Percentiles rank a stretch among this genome's conserved stretches.
Evolutionary conservation across 2,888 invertebrate species (phyloP).

Genomic region (Acronicta psi): DNA sequence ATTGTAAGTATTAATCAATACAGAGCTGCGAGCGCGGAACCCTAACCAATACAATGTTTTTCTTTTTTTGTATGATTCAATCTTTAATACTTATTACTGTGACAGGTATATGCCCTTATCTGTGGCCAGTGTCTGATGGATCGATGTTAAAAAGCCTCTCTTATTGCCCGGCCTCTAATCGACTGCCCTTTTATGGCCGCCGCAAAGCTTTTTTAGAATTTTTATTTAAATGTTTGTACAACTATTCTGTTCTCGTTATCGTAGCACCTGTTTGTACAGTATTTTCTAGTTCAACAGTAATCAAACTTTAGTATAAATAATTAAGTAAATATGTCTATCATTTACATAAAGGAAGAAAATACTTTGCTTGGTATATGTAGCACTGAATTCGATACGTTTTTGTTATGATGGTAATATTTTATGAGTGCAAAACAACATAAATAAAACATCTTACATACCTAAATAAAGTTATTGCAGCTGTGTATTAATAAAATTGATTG

Average conservation of each 20-base stretch:
- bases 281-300: constrained; percentile 37
- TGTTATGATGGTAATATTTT: background rate
- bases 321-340: constrained; percentile 36
- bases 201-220: constrained; percentile 69
- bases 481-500: constrained; percentile 15
- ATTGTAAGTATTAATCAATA: constrained; percentile 37
- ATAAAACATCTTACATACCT: background rate
- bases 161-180: constrained; percentile 77
- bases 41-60: constrained; percentile 61
- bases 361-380: constrained; percentile 15
- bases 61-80: constrained; percentile 67
- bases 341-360: constrained; percentile 19
- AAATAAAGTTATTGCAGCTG: background rate
- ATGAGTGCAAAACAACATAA: background rate
- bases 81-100: constrained; percentile 81
- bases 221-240: constrained; percentile 62
- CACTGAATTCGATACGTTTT: constrained; percentile 1
- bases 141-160: constrained; percentile 79
- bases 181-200: constrained; percentile 72
- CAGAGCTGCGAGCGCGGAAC: constrained; percentile 47
- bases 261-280: constrained; percentile 49
- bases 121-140: constrained; percentile 78
- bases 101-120: constrained; percentile 83
- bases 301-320: constrained; percentile 39
- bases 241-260: constrained; percentile 52